Base-by-base conservation (phyloP, 2,888 invertebrate genomes). In the Lasius fuliginosus region DNA sequence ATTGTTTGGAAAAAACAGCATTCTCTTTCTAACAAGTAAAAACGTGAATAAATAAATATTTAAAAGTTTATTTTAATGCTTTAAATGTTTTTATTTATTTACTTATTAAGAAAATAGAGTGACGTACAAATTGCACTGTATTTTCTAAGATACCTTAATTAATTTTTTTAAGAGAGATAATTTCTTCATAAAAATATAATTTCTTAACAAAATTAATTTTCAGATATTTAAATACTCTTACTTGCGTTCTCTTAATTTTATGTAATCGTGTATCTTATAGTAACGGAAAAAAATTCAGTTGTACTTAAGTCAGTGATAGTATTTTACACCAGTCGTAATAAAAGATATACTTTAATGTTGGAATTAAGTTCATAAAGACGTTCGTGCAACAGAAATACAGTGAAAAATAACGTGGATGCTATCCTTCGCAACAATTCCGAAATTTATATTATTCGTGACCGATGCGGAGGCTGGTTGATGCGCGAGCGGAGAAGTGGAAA, bases 401-500 rank as follows among this genome's bases (percentile, higher is more conserved):
- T 77, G n/a, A 58, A 42, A 68, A 77, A 68, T 58, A 77, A 12
- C 0, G 42, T 23, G 30, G 18, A 42, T n/a, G 23, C 65, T 46
- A 42, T 40, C n/a, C 65, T 40, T 56, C 30, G 15, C 42, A 56
- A 58, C 68, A 67, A 75, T 75, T 53, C 69, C 42, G 68, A 83
- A 85, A 90, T 90, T 88, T 89, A 91, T 91, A 89, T 90, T 90
- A 91, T 91, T 90, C 91, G 75, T 86, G 87, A 84, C 85, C 82
- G 79, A 87, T 33, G 87, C 56, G 83, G 49, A 69, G 85, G 68
- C 77, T 56, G 83, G 75, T 69, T 76, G 84, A 77, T 67, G n/a
- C 53, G 8, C n/a, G 86, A 85, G 91, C 84, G 89, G 74, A 86
- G 90, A 91, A 93, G 92, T 93, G 92, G 92, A 94, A 93, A 94